These are phyloP conservation scores for Herpetotheres cachinnans DNA, from an alignment of 2,113 vertebrate species.

Conservation along the genomic window DNA sequence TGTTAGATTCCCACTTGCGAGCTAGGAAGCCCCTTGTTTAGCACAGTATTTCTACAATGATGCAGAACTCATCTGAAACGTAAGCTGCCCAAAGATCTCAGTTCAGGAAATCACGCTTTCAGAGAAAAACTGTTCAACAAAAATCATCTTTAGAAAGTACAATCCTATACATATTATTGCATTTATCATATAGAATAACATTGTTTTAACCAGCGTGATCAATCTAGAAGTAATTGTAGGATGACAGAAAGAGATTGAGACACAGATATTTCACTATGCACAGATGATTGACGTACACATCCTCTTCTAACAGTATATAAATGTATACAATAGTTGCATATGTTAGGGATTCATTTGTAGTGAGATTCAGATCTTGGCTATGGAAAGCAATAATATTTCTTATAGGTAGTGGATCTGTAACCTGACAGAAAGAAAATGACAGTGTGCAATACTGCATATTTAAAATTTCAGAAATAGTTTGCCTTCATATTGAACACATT, in stretches of 20 bases:
- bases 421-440: not conserved
- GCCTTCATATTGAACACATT: not conserved
- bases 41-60: not conserved
- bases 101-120: not conserved
- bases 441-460: not conserved
- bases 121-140: not conserved
- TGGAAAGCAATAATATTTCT: not conserved
- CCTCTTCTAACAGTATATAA: not conserved
- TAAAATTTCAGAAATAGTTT: not conserved
- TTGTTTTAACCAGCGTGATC: not conserved
- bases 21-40: constrained; percentile 3
- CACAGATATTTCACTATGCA: not conserved
- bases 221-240: not conserved
- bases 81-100: not conserved
- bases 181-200: not conserved
- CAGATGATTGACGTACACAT: not conserved
- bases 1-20: not conserved
- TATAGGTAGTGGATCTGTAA: not conserved
- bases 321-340: not conserved
- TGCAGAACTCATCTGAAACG: not conserved
- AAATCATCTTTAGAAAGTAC: not conserved
- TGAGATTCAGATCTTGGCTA: not conserved
- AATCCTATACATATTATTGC: not conserved
- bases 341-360: not conserved
- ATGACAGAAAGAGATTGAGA: not conserved